Conservation (phyloP, 1,140 invertebrate species). For the Anastrepha ludens region DNA sequence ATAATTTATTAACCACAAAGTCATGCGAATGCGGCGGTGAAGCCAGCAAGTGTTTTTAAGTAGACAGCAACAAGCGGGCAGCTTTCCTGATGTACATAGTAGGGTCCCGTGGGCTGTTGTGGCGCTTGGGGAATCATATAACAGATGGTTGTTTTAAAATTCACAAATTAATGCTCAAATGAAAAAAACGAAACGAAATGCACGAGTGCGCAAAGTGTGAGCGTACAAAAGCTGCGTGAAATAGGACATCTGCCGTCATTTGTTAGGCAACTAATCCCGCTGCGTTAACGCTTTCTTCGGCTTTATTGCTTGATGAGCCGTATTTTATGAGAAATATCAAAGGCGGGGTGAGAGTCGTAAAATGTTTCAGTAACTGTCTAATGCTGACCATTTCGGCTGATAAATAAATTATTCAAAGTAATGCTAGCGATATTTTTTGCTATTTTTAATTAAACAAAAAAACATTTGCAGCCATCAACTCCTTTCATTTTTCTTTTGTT, state of each 20-base stretch:
- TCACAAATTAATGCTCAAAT: slow-evolving; percentile 34
- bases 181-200: neutral
- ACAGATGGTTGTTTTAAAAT: slow-evolving; percentile 10
- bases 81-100: neutral
- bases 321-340: neutral
- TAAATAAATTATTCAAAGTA: slow-evolving; percentile 1
- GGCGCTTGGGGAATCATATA: neutral
- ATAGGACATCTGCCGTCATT: slow-evolving; percentile 9
- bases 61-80: neutral
- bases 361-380: neutral
- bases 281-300: neutral
- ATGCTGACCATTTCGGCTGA: neutral
- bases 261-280: neutral
- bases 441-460: slow-evolving; percentile 5
- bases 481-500: too few relatives aligned
- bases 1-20: slow-evolving; percentile 40
- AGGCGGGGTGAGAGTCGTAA: neutral
- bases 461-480: too few relatives aligned
- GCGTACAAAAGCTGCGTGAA: neutral
- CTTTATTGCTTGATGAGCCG: slow-evolving; percentile 23
- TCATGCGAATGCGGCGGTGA: slow-evolving; percentile 3
- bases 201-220: neutral
- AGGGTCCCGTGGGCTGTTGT: neutral
- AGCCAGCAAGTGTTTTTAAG: neutral
- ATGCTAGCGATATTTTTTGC: neutral